A percentile compares a stretch with the other conserved stretches of the same genome.
Evolutionary conservation across 2,888 invertebrate genomes (phyloP).

Genomic region (Drosophila phalerata): DNA sequence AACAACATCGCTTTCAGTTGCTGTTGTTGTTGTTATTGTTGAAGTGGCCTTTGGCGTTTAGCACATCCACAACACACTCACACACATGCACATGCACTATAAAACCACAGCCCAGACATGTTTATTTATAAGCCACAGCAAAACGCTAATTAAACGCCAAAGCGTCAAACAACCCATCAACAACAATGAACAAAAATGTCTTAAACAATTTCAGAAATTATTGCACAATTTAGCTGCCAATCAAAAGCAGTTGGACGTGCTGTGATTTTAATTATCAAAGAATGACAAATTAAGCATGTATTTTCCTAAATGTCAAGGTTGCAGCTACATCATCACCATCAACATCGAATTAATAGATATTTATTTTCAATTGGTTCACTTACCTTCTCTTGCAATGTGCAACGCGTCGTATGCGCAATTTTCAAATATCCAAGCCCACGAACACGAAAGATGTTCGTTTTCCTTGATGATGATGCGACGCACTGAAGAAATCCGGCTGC

Average conservation of each 20-base stretch:
- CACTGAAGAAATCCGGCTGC: constrained; percentile 22
- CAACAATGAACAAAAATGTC: constrained; percentile 35
- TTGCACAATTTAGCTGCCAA: constrained; percentile 75
- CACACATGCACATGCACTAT: constrained; percentile 29
- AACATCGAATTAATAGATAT: constrained; percentile 1
- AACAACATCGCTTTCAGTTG: constrained; percentile 1
- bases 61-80: constrained; percentile 49
- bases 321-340: constrained; percentile 9
- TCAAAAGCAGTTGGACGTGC: constrained; percentile 62
- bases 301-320: constrained; percentile 73
- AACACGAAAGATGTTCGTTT: constrained; percentile 6
- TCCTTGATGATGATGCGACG: constrained; percentile 12
- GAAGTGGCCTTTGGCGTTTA: constrained; percentile 70
- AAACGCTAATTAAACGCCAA: constrained; percentile 72
- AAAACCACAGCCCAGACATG: constrained; percentile 42
- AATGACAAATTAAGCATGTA: constrained; percentile 63
- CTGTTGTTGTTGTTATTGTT: constrained; percentile 11
- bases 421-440: constrained; percentile 37
- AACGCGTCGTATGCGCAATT: constrained; percentile 59
- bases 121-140: constrained; percentile 69
- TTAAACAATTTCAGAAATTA: constrained; percentile 54
- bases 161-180: constrained; percentile 19
- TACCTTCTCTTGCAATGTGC: constrained; percentile 45
- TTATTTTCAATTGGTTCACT: constrained; percentile 37
- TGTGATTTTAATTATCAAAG: constrained; percentile 69